Evolutionary conservation across 2,113 vertebrate species (phyloP).

Genomic region (Pollimyrus isidori): DNA sequence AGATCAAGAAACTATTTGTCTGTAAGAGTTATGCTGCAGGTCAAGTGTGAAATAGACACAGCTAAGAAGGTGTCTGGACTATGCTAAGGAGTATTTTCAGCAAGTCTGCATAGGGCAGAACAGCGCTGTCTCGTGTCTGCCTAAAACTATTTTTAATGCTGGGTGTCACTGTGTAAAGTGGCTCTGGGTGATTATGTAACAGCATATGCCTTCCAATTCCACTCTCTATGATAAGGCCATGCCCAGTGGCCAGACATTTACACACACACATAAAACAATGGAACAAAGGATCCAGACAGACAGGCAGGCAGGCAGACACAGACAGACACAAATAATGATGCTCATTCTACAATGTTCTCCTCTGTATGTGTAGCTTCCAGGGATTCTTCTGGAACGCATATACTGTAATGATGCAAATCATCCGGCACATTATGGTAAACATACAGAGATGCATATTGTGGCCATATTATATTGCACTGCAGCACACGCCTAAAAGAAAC

Average conservation of each 20-base stretch:
- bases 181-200: neutral
- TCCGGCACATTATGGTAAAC: neutral
- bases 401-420: neutral
- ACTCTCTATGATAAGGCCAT: neutral
- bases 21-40: neutral
- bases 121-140: neutral
- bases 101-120: neutral
- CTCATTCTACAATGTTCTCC: neutral
- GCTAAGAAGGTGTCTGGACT: neutral
- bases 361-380: neutral
- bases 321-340: neutral
- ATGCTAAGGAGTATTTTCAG: neutral
- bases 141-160: neutral
- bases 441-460: neutral
- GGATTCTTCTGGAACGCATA: neutral
- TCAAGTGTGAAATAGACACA: neutral
- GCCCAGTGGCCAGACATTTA: neutral
- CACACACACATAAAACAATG: neutral
- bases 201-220: neutral
- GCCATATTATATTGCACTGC: neutral
- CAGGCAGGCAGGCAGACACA: neutral
- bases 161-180: neutral
- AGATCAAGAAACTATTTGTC: neutral
- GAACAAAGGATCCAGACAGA: neutral
- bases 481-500: neutral